These are phyloP conservation scores for Goniozus legneri DNA, from an alignment of 1,140 invertebrate species.

Conservation along the genomic window DNA sequence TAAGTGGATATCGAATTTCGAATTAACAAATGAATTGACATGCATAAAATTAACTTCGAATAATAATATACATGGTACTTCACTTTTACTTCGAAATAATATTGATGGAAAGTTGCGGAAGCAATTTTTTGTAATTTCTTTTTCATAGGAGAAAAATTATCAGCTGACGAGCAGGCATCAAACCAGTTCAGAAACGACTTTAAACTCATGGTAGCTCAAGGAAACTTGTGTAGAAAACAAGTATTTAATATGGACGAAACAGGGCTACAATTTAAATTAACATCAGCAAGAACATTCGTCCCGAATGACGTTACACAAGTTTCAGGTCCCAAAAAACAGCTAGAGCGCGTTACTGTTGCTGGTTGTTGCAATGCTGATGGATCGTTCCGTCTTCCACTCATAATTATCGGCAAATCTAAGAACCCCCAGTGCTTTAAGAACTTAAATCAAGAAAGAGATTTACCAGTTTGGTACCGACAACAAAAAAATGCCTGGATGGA, in stretches of 20 bases:
- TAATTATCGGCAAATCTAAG: slow-evolving; percentile 16
- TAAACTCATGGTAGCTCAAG: not conserved
- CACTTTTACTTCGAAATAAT: not conserved
- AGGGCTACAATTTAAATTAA: slow-evolving; percentile 1
- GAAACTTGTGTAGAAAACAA: slow-evolving; percentile 3
- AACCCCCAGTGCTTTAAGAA: slow-evolving; percentile 13
- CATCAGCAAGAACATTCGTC: slow-evolving; percentile 6
- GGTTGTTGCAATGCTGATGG: slow-evolving; percentile 40
- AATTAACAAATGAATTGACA: not conserved
- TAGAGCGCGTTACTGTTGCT: slow-evolving; percentile 25
- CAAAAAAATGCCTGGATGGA: slow-evolving; percentile 19
- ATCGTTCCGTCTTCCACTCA: slow-evolving; percentile 28
- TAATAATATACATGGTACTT: not conserved
- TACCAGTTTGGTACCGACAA: slow-evolving; percentile 11
- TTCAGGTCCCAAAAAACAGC: slow-evolving; percentile 3
- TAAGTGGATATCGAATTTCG: not conserved
- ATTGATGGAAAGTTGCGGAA: not conserved
- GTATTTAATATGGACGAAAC: slow-evolving; percentile 13
- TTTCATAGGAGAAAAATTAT: slow-evolving; percentile 22
- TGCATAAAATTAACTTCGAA: not conserved
- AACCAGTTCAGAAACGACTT: not conserved
- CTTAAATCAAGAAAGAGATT: not conserved
- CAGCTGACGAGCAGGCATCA: slow-evolving; percentile 6
- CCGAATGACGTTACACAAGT: not conserved
- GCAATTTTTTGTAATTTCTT: not conserved